Conservation (phyloP, 2,797 vertebrate genomes). For the Trachops cirrhosus region DNA sequence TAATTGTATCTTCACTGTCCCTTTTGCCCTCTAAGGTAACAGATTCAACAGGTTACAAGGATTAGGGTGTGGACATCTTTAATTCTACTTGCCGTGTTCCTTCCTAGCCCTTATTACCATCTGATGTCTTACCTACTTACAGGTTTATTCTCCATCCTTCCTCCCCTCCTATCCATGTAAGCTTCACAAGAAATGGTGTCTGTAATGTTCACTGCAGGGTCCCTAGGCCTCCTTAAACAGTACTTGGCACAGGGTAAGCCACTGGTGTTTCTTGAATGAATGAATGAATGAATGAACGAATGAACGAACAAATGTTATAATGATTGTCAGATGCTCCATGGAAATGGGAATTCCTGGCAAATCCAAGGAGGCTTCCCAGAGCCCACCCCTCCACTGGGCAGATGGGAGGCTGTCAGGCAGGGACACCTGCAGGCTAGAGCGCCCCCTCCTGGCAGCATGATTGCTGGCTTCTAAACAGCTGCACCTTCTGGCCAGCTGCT, state of each 20-base stretch:
- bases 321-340: not conserved
- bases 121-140: not conserved
- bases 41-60: not conserved
- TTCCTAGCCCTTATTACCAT: not conserved
- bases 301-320: not conserved
- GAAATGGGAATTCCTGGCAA: not conserved
- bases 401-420: too few relatives aligned
- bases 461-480: not conserved
- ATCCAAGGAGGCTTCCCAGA: not conserved
- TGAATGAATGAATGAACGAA: not conserved
- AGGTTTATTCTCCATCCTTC: not conserved
- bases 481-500: not conserved
- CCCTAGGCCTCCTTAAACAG: not conserved
- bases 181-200: not conserved
- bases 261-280: not conserved
- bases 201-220: not conserved
- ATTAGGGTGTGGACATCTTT: not conserved
- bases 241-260: not conserved
- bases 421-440: not conserved
- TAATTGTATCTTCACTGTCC: not conserved
- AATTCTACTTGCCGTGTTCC: fast-evolving
- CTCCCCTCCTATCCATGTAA: too few relatives aligned
- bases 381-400: not conserved
- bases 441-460: not conserved
- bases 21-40: not conserved